These are phyloP conservation scores for Porites lobata DNA, from an alignment of 92 coral and sea anemone species.

Conservation along the genomic window DNA sequence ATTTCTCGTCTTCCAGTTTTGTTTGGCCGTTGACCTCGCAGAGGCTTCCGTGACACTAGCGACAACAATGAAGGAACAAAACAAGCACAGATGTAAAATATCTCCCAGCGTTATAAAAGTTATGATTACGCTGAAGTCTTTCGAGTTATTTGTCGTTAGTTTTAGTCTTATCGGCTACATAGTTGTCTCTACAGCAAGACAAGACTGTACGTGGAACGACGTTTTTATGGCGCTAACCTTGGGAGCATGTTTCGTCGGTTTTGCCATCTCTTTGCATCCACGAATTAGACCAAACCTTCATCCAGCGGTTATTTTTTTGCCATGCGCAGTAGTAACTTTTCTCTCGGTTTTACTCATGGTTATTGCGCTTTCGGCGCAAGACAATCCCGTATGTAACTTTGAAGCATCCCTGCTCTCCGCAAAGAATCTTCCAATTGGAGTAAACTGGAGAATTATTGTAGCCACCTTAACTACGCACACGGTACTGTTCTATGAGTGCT, in stretches of 20 bases:
- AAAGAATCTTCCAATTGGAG: constrained; percentile 26
- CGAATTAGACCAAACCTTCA: constrained; percentile 42
- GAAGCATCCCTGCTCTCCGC: constrained; percentile 28
- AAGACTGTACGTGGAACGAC: constrained; percentile 57
- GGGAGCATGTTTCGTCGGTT: constrained; percentile 50
- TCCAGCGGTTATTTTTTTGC: constrained; percentile 57
- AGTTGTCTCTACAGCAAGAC: constrained; percentile 34
- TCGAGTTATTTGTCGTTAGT: constrained; percentile 33
- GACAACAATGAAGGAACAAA: background rate
- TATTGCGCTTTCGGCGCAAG: constrained; percentile 45
- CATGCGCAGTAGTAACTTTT: constrained; percentile 46
- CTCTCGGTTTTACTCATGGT: constrained; percentile 32
- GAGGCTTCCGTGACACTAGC: constrained; percentile 26
- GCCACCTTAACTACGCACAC: constrained; percentile 23
- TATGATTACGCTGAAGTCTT: constrained; percentile 11
- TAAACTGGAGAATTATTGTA: constrained; percentile 18
- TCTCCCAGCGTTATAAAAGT: background rate
- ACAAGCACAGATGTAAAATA: background rate
- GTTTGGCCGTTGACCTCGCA: constrained; percentile 37
- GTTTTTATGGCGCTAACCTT: constrained; percentile 38
- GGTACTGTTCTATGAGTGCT: constrained; percentile 34
- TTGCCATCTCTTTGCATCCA: constrained; percentile 47
- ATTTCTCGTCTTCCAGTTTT: constrained; percentile 54
- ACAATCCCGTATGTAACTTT: constrained; percentile 43
- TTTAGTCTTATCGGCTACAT: constrained; percentile 23